These are phyloP conservation scores for Vesta saturnalis DNA, from an alignment of 2,888 invertebrate genomes.

Conservation along the genomic window DNA sequence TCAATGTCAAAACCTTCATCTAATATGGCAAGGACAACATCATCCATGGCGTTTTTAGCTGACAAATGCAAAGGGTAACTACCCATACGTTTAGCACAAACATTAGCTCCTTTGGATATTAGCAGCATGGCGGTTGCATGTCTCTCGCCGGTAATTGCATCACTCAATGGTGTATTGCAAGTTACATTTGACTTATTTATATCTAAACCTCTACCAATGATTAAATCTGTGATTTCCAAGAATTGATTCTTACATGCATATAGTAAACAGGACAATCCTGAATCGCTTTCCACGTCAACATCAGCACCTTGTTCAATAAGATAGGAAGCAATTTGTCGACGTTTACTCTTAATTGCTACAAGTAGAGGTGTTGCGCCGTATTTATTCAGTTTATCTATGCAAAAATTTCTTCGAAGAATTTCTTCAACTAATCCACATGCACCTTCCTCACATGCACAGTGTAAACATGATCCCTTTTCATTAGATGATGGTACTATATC, in stretches of 20 bases:
- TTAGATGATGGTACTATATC: background rate
- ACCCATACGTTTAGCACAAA: background rate
- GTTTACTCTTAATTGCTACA: background rate
- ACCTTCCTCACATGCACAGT: background rate
- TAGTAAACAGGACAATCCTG: background rate
- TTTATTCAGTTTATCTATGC: background rate
- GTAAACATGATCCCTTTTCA: background rate
- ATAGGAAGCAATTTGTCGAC: background rate
- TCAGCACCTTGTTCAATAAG: background rate
- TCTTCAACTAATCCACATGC: background rate
- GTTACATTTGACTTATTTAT: background rate
- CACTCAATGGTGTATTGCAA: background rate
- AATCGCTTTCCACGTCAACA: background rate
- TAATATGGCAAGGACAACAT: background rate
- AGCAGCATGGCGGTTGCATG: background rate
- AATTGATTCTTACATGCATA: no score
- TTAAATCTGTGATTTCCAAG: no score
- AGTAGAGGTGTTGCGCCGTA: background rate
- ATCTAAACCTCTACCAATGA: background rate
- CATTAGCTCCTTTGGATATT: background rate
- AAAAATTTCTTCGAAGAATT: background rate
- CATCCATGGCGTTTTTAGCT: background rate
- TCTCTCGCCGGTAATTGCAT: background rate
- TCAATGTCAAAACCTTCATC: slow-evolving; percentile 9
- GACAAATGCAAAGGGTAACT: background rate